These are phyloP conservation scores for Isotomurus palustris DNA, from an alignment of 2,888 invertebrate species.

Conservation along the genomic window DNA sequence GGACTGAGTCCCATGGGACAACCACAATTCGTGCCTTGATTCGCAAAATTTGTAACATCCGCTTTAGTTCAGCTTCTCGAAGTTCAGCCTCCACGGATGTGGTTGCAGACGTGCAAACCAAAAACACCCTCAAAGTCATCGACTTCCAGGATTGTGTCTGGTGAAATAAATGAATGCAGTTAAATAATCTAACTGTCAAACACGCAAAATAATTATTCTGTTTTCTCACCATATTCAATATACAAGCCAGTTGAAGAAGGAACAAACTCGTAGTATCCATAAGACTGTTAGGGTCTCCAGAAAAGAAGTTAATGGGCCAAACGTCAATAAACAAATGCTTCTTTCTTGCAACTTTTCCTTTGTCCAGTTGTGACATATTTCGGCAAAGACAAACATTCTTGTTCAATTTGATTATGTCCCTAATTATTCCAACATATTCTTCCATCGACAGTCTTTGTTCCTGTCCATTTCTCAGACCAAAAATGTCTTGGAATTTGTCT, in stretches of 20 bases:
- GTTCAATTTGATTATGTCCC: slow-evolving; percentile 83
- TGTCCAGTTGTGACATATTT: slow-evolving; percentile 81
- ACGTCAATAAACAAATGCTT: slow-evolving; percentile 82
- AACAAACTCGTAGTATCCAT: slow-evolving; percentile 91
- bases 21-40: slow-evolving; percentile 74
- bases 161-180: slow-evolving; percentile 12
- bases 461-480: slow-evolving; percentile 29
- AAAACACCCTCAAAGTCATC: slow-evolving; percentile 76
- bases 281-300: slow-evolving; percentile 65
- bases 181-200: not conserved
- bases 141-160: slow-evolving; percentile 77
- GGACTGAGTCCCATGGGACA: slow-evolving; percentile 54
- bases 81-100: slow-evolving; percentile 47
- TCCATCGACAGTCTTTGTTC: slow-evolving; percentile 33
- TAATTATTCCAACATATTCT: slow-evolving; percentile 79
- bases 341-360: slow-evolving; percentile 60
- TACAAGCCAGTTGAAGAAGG: slow-evolving; percentile 93
- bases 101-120: slow-evolving; percentile 59
- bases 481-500: slow-evolving; percentile 40
- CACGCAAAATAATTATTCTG: not conserved
- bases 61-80: slow-evolving; percentile 51
- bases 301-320: slow-evolving; percentile 91
- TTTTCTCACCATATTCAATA: slow-evolving; percentile 70
- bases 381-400: slow-evolving; percentile 93
- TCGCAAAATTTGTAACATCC: slow-evolving; percentile 72